These are phyloP conservation scores for Acanthoscelides obtectus DNA, from an alignment of 2,888 invertebrate genomes.

Conservation along the genomic window DNA sequence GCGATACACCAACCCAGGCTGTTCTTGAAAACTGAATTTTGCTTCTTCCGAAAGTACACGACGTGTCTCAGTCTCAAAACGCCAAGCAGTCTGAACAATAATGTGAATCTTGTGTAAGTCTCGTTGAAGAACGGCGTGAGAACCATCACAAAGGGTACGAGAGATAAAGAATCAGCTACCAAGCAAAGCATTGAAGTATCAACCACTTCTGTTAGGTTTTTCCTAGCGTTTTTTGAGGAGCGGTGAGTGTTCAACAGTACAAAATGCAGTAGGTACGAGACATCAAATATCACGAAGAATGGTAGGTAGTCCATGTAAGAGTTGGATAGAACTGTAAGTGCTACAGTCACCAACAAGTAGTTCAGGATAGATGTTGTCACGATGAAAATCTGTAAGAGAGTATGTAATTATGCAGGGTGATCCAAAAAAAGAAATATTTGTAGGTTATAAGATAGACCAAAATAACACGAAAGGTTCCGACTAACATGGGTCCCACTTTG, in stretches of 20 bases:
- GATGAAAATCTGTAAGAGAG: conserved; percentile 12
- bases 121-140: conserved; percentile 7
- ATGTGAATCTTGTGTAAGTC: conserved; percentile 9
- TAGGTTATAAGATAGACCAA: too few species aligned
- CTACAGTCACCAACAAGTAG: conserved; percentile 12
- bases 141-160: conserved; percentile 10
- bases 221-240: conserved; percentile 10
- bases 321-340: conserved; percentile 6
- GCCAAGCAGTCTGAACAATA: conserved; percentile 41
- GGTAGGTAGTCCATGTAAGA: conserved; percentile 2
- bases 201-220: conserved; percentile 4
- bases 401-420: too few species aligned
- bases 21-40: neutral
- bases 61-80: conserved; percentile 48
- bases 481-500: too few species aligned
- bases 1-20: neutral
- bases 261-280: conserved; percentile 17
- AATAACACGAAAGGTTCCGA: too few species aligned
- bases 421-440: too few species aligned
- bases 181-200: conserved; percentile 4
- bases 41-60: conserved; percentile 41
- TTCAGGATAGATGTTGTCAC: conserved; percentile 10
- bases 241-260: conserved; percentile 13
- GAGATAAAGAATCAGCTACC: conserved; percentile 16
- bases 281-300: conserved; percentile 16